A percentile compares a stretch with the other conserved stretches of the same genome.
These are phyloP conservation scores for Malachius bipustulatus DNA, from an alignment of 2,888 invertebrate species.

Conservation along the genomic window DNA sequence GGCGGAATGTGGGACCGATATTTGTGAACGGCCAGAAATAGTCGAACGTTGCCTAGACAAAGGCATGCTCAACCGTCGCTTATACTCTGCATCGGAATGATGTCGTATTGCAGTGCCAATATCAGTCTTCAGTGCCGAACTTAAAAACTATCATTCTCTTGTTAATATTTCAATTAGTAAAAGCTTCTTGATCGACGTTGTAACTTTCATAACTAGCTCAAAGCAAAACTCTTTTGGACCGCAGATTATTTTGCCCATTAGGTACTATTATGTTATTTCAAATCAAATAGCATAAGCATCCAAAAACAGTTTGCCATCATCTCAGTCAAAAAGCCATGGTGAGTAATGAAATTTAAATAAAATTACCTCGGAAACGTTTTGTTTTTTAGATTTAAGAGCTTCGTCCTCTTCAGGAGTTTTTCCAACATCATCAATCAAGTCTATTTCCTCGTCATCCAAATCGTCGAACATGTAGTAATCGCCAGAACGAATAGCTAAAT, in stretches of 20 bases:
- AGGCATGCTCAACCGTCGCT: conserved; percentile 33
- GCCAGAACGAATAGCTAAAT: conserved; percentile 92
- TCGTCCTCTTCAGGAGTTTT: conserved; percentile 25
- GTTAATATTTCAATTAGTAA: too few species aligned
- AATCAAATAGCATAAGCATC: too few species aligned
- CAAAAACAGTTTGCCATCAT: conserved; percentile 1
- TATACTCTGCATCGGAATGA: conserved; percentile 21
- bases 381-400: conserved; percentile 16
- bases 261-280: too few species aligned
- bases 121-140: conserved; percentile 66
- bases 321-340: not conserved
- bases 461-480: conserved; percentile 99
- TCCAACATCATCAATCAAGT: conserved; percentile 39
- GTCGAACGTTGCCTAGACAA: conserved; percentile 36
- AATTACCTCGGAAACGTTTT: conserved; percentile 29
- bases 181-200: too few species aligned
- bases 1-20: conserved; percentile 31
- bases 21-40: conserved; percentile 36
- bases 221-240: too few species aligned
- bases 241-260: too few species aligned
- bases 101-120: conserved; percentile 42
- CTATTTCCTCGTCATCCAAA: conserved; percentile 64
- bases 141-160: conserved; percentile 64
- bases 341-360: not conserved
- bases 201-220: too few species aligned